A percentile compares a stretch with the other conserved stretches of the same genome.
Conservation (phyloP, 2,113 vertebrate species). For the Otis tarda region DNA sequence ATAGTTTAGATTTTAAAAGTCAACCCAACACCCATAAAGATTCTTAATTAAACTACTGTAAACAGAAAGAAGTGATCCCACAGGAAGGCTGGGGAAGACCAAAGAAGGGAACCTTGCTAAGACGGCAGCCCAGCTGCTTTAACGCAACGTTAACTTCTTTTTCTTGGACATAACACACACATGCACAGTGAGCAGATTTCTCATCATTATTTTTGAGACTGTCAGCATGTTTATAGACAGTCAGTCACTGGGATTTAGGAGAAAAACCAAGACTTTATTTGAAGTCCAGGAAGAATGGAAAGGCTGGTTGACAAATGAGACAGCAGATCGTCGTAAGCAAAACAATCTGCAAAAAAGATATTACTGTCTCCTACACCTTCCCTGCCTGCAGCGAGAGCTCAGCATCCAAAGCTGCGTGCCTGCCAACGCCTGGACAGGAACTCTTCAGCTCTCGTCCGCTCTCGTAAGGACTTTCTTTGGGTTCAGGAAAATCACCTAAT, state of each 20-base stretch:
- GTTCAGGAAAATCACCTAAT: neutral
- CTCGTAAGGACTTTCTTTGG: neutral
- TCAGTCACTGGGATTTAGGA: neutral
- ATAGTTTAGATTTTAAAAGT: neutral
- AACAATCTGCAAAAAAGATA: neutral
- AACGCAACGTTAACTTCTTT: neutral
- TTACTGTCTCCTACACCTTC: neutral
- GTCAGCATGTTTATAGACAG: neutral
- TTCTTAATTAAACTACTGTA: neutral
- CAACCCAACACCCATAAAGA: accelerated
- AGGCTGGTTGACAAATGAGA: neutral
- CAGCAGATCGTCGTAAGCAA: neutral
- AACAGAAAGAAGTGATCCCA: neutral
- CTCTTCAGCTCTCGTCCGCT: neutral
- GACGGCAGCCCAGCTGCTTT: neutral
- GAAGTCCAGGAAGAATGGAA: neutral
- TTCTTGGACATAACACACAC: neutral
- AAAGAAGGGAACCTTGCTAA: neutral
- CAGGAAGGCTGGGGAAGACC: neutral
- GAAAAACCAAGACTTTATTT: neutral
- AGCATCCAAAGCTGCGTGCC: neutral
- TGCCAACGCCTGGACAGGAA: neutral
- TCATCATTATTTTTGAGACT: neutral
- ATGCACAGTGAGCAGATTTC: accelerated
- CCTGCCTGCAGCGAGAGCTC: neutral